phyloP scores from a whole-genome alignment of 2,797 vertebrate species.

The Champsocephalus esox region DNA sequence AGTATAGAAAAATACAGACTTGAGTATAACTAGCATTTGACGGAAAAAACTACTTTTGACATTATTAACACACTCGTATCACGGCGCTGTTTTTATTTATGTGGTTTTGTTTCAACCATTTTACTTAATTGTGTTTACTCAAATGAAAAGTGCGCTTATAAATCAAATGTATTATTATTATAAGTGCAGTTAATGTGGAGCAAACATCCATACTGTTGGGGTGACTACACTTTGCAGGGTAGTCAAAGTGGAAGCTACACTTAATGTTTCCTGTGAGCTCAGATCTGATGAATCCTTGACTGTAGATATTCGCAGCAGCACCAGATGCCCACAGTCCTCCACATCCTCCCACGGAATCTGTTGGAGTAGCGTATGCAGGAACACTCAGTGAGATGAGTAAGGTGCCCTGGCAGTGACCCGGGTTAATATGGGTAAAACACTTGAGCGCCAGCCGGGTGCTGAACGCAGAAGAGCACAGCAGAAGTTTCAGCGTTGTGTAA shows the following conservation, averaged over 20 bases:
- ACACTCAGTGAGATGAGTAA: slow-evolving; percentile 63
- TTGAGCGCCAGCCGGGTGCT: slow-evolving; percentile 55
- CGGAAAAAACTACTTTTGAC: neutral
- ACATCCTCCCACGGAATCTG: slow-evolving; percentile 56
- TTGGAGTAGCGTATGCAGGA: slow-evolving; percentile 63
- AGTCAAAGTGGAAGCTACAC: neutral
- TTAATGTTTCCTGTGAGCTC: slow-evolving; percentile 11
- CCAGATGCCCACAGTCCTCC: slow-evolving; percentile 17
- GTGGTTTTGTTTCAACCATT: too few species aligned
- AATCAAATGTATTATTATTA: too few species aligned
- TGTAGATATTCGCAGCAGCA: slow-evolving; percentile 29
- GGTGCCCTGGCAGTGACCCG: slow-evolving; percentile 76
- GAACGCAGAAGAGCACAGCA: slow-evolving; percentile 61
- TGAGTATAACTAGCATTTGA: neutral
- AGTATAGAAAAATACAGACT: neutral
- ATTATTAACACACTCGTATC: neutral
- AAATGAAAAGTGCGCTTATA: too few species aligned
- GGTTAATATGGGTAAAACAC: slow-evolving; percentile 80
- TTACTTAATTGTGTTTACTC: too few species aligned
- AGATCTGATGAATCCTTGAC: slow-evolving; percentile 12
- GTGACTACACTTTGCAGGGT: neutral
- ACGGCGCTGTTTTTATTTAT: too few species aligned
- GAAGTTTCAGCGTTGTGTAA: slow-evolving; percentile 47
- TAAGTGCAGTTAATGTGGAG: neutral
- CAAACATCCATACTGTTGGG: neutral